These are phyloP conservation scores for Nasonovia ribisnigri DNA, from an alignment of 2,888 invertebrate genomes.

Conservation along the genomic window DNA sequence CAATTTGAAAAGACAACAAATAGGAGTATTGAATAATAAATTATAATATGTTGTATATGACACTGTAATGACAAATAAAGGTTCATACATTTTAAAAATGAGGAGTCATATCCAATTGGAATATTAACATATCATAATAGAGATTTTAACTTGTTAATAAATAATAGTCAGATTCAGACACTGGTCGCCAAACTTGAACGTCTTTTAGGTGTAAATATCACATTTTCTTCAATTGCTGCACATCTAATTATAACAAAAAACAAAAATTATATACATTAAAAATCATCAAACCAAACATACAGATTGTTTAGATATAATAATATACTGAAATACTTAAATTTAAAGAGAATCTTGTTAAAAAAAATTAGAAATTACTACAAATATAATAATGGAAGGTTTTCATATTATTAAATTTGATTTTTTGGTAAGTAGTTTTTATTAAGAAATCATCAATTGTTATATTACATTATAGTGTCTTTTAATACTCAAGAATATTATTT, in stretches of 20 bases:
- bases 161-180: constrained; percentile 25
- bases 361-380: neutral
- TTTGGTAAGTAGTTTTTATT: no score
- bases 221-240: constrained; percentile 34
- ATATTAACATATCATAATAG: neutral
- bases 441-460: no score
- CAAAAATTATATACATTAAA: neutral
- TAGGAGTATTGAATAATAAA: neutral
- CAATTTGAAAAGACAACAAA: neutral
- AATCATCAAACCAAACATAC: neutral
- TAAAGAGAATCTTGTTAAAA: neutral
- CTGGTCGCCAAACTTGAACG: constrained; percentile 48
- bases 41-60: neutral
- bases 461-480: no score
- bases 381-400: neutral
- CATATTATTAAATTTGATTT: no score
- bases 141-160: neutral
- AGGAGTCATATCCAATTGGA: neutral
- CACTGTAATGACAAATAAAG: neutral
- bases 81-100: neutral
- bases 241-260: constrained; percentile 44
- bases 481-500: no score
- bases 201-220: constrained; percentile 39
- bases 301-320: neutral
- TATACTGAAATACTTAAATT: neutral